Evolutionary conservation across 2,797 vertebrate species (phyloP).

Genomic region (Eospalax fontanierii): DNA sequence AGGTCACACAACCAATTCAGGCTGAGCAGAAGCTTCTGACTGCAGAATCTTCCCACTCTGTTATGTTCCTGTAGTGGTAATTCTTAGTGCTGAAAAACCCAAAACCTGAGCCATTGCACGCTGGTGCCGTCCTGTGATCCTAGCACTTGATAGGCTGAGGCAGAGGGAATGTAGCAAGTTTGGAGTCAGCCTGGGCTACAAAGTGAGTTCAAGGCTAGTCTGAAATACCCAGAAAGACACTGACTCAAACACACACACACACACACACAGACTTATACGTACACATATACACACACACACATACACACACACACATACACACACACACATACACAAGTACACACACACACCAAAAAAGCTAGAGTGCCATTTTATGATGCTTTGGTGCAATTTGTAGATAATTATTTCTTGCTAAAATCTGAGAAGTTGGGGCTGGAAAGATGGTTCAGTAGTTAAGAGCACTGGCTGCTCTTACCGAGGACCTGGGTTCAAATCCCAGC

Average conservation of each 20-base stretch:
- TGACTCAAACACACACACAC: neutral
- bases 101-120: neutral
- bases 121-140: neutral
- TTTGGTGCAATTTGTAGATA: neutral
- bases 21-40: neutral
- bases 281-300: too few relatives aligned
- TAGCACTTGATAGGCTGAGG: neutral
- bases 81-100: neutral
- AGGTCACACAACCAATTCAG: neutral
- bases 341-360: neutral
- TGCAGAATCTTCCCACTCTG: neutral
- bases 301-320: too few relatives aligned
- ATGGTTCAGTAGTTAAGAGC: too few relatives aligned
- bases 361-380: neutral
- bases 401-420: constrained; percentile 2
- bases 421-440: too few relatives aligned
- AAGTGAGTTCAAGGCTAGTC: neutral
- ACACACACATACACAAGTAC: too few relatives aligned
- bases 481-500: too few relatives aligned
- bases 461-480: too few relatives aligned
- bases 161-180: neutral
- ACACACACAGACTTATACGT: neutral
- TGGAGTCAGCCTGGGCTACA: neutral
- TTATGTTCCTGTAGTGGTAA: neutral
- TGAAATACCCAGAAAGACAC: neutral